phyloP scores from a whole-genome alignment of 1,140 invertebrate genomes.

The Formica selysi region DNA sequence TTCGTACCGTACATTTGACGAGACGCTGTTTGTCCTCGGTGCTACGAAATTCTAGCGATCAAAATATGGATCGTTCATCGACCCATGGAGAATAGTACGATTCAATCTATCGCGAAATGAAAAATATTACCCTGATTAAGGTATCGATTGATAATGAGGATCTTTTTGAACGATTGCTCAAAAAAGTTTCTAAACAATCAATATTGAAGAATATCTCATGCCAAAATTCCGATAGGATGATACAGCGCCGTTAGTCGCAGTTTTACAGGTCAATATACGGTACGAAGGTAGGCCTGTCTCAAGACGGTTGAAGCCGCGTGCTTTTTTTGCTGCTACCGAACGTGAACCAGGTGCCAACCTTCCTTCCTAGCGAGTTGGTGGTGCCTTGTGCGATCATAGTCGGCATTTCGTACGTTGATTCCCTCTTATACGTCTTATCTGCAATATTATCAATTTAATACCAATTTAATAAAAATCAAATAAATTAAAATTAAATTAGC shows the following conservation, averaged over 20 bases:
- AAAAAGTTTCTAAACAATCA: neutral
- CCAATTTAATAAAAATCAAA: slow-evolving; percentile 3
- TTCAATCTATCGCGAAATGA: neutral
- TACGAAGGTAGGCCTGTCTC: slow-evolving; percentile 87
- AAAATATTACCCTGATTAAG: neutral
- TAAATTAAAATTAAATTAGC: neutral
- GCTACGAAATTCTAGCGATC: neutral
- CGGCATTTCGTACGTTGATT: slow-evolving; percentile 85
- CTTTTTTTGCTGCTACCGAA: slow-evolving; percentile 88
- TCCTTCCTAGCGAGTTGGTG: slow-evolving; percentile 87
- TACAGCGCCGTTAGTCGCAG: slow-evolving; percentile 53
- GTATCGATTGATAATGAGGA: slow-evolving; percentile 7
- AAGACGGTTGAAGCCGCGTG: slow-evolving; percentile 85
- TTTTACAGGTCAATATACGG: slow-evolving; percentile 83
- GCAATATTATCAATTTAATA: slow-evolving; percentile 25
- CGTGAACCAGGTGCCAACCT: slow-evolving; percentile 88
- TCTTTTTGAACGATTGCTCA: neutral
- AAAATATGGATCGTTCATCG: neutral
- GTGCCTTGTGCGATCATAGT: slow-evolving; percentile 81
- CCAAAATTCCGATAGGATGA: slow-evolving; percentile 50
- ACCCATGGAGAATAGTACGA: neutral
- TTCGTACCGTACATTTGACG: slow-evolving; percentile 75
- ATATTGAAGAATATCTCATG: neutral
- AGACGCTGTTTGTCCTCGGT: slow-evolving; percentile 59
- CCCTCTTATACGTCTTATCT: slow-evolving; percentile 87